phyloP scores from a whole-genome alignment of 1,140 invertebrate species.

The Mycetomoellerius zeteki region DNA sequence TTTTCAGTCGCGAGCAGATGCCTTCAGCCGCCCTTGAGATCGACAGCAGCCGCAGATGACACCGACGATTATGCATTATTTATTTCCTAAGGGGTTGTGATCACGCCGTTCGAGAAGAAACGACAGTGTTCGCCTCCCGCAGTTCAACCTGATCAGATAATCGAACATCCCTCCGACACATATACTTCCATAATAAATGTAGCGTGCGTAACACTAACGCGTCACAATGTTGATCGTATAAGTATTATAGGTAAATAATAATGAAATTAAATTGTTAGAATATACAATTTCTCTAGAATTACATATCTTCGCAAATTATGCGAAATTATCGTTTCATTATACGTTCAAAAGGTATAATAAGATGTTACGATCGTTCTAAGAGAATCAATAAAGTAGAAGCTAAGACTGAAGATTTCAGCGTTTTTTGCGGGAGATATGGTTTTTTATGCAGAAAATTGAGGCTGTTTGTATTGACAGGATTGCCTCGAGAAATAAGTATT shows the following conservation, averaged over 20 bases:
- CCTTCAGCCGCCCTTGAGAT: constrained; percentile 30
- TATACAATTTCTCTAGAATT: background rate
- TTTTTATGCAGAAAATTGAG: constrained; percentile 8
- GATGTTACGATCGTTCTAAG: constrained; percentile 33
- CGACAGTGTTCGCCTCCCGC: constrained; percentile 75
- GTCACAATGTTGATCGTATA: too few species aligned
- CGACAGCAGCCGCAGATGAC: constrained; percentile 70
- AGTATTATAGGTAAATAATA: background rate
- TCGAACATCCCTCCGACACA: constrained; percentile 21
- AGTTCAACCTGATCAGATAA: constrained; percentile 80
- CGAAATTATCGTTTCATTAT: background rate
- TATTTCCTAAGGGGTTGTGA: constrained; percentile 82
- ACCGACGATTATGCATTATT: constrained; percentile 78
- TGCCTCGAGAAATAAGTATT: constrained; percentile 16
- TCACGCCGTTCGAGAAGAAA: constrained; percentile 70
- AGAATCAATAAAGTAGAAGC: background rate
- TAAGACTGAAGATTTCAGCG: background rate
- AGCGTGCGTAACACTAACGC: constrained; percentile 5
- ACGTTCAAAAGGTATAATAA: background rate
- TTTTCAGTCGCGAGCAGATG: constrained; percentile 68
- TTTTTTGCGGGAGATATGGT: background rate
- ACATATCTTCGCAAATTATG: background rate
- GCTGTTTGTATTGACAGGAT: constrained; percentile 25
- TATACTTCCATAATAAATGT: constrained; percentile 22
- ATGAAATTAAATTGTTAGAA: constrained; percentile 1